Percentiles rank a stretch among this genome's conserved stretches.
phyloP scores from a whole-genome alignment of 1,140 invertebrate species.

The Neodiprion fabricii region DNA sequence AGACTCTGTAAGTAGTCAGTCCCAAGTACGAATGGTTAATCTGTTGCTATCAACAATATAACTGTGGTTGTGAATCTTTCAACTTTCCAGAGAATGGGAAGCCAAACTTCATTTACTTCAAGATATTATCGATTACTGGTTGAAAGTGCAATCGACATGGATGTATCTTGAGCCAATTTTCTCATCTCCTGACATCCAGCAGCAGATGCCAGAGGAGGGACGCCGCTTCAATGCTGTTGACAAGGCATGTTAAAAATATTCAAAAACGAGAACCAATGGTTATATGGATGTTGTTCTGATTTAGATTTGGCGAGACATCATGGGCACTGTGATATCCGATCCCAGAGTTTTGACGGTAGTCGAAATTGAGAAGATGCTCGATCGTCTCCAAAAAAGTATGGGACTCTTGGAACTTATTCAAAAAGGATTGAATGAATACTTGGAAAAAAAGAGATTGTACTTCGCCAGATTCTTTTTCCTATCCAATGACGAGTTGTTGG shows the following conservation, averaged over 20 bases:
- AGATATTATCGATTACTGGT: slow-evolving; percentile 95
- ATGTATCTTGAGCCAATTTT: slow-evolving; percentile 98
- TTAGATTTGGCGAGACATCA: slow-evolving; percentile 91
- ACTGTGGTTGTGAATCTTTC: slow-evolving; percentile 66
- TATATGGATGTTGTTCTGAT: not conserved
- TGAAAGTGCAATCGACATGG: slow-evolving; percentile 96
- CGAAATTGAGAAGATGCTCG: slow-evolving; percentile 92
- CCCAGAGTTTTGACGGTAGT: slow-evolving; percentile 85
- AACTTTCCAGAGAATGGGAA: slow-evolving; percentile 76
- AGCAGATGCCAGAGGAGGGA: slow-evolving; percentile 92
- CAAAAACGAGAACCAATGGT: not conserved
- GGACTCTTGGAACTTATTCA: slow-evolving; percentile 88
- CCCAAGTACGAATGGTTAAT: slow-evolving; percentile 68
- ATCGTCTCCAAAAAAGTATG: slow-evolving; percentile 89
- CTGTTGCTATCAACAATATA: slow-evolving; percentile 76
- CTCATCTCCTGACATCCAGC: slow-evolving; percentile 96
- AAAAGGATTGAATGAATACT: slow-evolving; percentile 90
- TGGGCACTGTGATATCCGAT: slow-evolving; percentile 83
- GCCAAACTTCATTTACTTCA: slow-evolving; percentile 77
- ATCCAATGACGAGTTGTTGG: slow-evolving; percentile 95
- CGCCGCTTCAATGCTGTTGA: slow-evolving; percentile 90
- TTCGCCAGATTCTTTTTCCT: slow-evolving; percentile 98
- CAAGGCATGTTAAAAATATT: slow-evolving; percentile 60
- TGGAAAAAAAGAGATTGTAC: slow-evolving; percentile 94
- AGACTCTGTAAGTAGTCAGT: slow-evolving; percentile 72